Percentiles rank a stretch among this genome's conserved stretches.
Conservation (phyloP, 2,888 invertebrate genomes). For the Yponomeuta evonymella region DNA sequence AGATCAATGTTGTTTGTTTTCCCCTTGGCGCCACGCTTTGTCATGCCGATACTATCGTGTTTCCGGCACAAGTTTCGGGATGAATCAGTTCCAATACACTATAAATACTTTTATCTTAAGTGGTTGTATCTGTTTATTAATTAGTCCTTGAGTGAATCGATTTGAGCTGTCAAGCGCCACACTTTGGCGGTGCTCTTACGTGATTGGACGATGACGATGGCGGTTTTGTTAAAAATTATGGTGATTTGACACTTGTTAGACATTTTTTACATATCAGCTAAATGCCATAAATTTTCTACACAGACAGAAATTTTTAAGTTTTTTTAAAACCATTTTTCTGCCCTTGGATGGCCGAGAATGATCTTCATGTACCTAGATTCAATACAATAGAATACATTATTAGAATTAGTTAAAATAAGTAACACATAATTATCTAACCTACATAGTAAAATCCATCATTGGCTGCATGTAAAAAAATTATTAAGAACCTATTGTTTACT, state of each 20-base stretch:
- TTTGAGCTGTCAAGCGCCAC: constrained; percentile 69
- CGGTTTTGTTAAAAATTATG: constrained; percentile 34
- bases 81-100: constrained; percentile 35
- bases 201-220: constrained; percentile 24
- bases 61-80: constrained; percentile 73
- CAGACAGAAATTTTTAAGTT: too few species aligned
- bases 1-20: constrained; percentile 28
- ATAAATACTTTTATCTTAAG: constrained; percentile 73
- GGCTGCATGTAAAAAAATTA: too few species aligned
- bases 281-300: too few species aligned
- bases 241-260: not conserved
- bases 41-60: constrained; percentile 71
- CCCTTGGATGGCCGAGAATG: too few species aligned
- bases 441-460: too few species aligned
- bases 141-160: constrained; percentile 64
- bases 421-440: too few species aligned
- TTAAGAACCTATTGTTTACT: too few species aligned
- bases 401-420: too few species aligned
- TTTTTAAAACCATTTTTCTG: too few species aligned
- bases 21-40: constrained; percentile 70
- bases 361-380: too few species aligned
- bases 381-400: too few species aligned
- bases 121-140: constrained; percentile 76
- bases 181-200: constrained; percentile 56
- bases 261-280: not conserved